Evolutionary conservation across 2,797 vertebrate species (phyloP).

Genomic region (Eospalax fontanierii): DNA sequence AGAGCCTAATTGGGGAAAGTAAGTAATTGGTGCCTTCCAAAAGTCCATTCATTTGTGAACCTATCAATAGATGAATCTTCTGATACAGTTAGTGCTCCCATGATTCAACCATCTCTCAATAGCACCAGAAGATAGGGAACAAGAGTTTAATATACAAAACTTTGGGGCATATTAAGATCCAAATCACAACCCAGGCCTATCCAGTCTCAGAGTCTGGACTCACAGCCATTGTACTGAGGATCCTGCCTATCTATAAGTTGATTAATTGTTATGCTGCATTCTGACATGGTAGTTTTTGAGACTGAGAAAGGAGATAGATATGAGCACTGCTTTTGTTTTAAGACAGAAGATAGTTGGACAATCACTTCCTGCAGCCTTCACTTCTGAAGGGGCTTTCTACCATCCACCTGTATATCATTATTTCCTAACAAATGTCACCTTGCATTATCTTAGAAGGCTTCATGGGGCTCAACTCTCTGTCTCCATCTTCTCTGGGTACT

Average conservation of each 20-base stretch:
- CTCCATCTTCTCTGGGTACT: neutral
- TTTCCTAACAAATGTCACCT: neutral
- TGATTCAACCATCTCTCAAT: neutral
- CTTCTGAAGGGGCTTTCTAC: neutral
- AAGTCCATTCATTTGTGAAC: neutral
- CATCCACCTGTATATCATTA: neutral
- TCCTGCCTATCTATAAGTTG: neutral
- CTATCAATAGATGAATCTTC: neutral
- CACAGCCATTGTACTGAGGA: neutral
- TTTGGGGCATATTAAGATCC: neutral
- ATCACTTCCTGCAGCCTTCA: neutral
- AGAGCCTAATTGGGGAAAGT: no score
- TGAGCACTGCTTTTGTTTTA: neutral
- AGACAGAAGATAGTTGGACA: neutral
- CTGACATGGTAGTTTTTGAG: neutral
- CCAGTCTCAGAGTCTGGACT: neutral
- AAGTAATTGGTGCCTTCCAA: no score
- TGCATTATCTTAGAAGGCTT: neutral
- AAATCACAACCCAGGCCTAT: neutral
- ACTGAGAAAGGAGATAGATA: neutral
- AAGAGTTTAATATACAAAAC: neutral
- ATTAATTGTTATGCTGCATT: neutral
- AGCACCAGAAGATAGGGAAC: no score
- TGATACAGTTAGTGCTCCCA: neutral
- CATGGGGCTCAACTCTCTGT: neutral